phyloP scores from a whole-genome alignment of 2,113 vertebrate genomes.

The Corynorhinus townsendii region DNA sequence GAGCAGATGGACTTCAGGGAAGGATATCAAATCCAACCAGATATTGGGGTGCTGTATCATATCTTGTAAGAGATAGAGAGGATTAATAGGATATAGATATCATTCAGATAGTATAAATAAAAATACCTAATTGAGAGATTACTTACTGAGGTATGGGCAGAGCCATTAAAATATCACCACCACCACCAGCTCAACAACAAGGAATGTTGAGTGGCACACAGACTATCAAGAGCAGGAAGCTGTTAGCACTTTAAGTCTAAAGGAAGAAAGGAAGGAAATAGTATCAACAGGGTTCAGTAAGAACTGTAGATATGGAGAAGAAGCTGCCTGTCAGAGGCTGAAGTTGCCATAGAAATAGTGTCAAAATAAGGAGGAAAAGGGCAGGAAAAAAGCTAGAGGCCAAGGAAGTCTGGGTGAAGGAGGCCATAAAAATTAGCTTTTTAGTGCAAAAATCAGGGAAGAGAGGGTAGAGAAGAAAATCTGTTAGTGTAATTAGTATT shows the following conservation, averaged over 20 bases:
- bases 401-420: background rate
- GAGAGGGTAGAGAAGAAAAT: background rate
- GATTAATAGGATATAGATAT: background rate
- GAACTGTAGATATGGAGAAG: background rate
- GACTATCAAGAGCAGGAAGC: background rate
- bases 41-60: background rate
- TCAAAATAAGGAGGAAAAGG: background rate
- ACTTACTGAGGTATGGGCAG: background rate
- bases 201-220: background rate
- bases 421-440: background rate
- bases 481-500: too few relatives aligned
- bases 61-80: background rate
- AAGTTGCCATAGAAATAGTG: background rate
- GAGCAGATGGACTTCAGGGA: background rate
- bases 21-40: background rate
- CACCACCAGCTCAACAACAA: background rate
- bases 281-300: background rate
- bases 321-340: background rate
- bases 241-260: background rate
- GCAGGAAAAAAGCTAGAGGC: background rate
- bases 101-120: background rate
- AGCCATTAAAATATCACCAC: background rate
- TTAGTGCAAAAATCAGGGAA: background rate
- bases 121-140: background rate
- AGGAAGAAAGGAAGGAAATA: background rate